These are phyloP conservation scores for Penaeus chinensis DNA, from an alignment of 1,140 invertebrate genomes.

Conservation along the genomic window DNA sequence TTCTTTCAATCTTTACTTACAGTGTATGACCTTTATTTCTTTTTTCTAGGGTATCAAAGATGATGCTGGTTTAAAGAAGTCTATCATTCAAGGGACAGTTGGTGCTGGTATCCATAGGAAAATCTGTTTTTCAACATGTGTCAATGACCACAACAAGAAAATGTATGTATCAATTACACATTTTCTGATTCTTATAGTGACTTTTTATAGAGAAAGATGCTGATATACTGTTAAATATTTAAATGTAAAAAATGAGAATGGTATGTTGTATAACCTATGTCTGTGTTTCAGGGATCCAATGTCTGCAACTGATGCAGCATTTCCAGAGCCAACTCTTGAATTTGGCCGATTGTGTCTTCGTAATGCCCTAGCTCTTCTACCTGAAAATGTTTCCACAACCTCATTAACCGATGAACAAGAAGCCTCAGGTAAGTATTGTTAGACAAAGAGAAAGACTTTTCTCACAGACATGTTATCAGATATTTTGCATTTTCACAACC, in stretches of 20 bases:
- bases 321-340: constrained; percentile 88
- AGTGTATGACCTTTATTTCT: not conserved
- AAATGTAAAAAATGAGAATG: not conserved
- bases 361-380: constrained; percentile 80
- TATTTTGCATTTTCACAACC: too few species aligned
- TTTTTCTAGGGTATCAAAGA: constrained; percentile 43
- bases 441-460: not conserved
- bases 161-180: constrained; percentile 7
- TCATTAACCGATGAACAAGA: constrained; percentile 59
- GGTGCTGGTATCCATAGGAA: constrained; percentile 47
- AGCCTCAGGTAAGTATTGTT: constrained; percentile 39
- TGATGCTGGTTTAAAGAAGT: constrained; percentile 24
- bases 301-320: constrained; percentile 70
- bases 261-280: not conserved
- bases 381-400: constrained; percentile 54
- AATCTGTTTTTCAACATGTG: constrained; percentile 47
- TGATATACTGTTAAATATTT: not conserved
- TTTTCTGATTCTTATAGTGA: not conserved
- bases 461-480: too few species aligned
- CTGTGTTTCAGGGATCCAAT: constrained; percentile 21
- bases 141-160: constrained; percentile 52
- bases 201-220: not conserved
- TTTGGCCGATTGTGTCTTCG: constrained; percentile 89
- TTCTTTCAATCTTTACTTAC: not conserved
- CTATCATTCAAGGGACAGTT: constrained; percentile 47